Base-by-base conservation (phyloP, 37 sponge, comb jelly and placozoan genomes). In the Diacarnus erythraeanus region DNA sequence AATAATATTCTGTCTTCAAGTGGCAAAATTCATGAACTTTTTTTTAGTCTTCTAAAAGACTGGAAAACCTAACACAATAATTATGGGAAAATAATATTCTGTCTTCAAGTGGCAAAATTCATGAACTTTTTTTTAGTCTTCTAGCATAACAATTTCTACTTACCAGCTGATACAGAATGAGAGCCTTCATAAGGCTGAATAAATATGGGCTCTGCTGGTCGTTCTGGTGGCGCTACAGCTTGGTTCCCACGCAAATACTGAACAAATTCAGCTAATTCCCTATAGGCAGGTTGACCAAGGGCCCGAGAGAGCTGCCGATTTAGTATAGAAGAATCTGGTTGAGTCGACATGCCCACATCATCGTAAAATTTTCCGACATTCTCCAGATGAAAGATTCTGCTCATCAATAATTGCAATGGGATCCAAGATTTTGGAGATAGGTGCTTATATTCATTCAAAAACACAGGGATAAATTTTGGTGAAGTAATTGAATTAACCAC, bases 391-490 rank as follows among this genome's bases (percentile, higher is more conserved):
- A 42, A 71, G 38, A 27, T 2, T 4, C 26, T 71, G 27, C 26
- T 2, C 41, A 42, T 71, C 2, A 3, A 23, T 3, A 71, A 25
- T n/a, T 35, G 38, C 15, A 3, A 26, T 8, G 42, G 71, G 71
- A 71, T 1, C 71, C 71, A 71, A 23, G 30, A 25, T 3, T 2
- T 17, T 1, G 41, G 36, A 8, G 35, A 21, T 40, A 42, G 25
- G 2, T 42, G 41, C 2, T 22, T 40, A n/a, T 42, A 42, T 23
- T 25, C 71, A 26, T 79, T 66, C 18, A 86, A 36, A 79, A 79
- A 79, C 17, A 86, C 86, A 1, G 86, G 86, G 42, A 86, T 43
- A 27, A 78, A 77, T 51, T 82, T 82, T 23, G 44, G 51, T 29
- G 79, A 23, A 56, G 54, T 27, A 1, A 86, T 65, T 12, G 10